Evolutionary conservation across 2,888 invertebrate species (phyloP).

Genomic region (Lasioglossum lativentre): DNA sequence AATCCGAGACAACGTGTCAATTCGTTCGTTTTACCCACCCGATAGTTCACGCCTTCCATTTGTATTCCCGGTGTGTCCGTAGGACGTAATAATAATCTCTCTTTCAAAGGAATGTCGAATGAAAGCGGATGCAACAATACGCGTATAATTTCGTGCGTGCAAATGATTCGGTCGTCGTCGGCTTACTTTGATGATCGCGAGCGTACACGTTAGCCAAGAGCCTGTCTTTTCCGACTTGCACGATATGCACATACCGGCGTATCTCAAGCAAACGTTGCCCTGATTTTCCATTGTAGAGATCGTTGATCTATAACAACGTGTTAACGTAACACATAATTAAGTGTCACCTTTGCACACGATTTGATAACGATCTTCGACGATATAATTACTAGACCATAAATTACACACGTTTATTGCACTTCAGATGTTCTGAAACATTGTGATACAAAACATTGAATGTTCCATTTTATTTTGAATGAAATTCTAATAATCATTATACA

Average conservation of each 20-base stretch:
- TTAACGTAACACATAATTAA: constrained; percentile 2
- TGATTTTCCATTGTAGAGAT: neutral
- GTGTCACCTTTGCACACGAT: neutral
- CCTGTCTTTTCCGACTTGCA: neutral
- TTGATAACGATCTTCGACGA: neutral
- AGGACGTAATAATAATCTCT: constrained; percentile 66
- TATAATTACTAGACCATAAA: neutral
- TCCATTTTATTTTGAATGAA: neutral
- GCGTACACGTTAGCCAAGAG: constrained; percentile 16
- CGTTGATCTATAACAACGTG: neutral
- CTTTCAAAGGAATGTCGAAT: constrained; percentile 61
- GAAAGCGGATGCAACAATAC: constrained; percentile 62
- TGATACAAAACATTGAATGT: too few species aligned
- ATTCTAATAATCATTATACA: neutral
- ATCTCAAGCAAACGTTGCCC: neutral
- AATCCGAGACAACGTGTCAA: constrained; percentile 37
- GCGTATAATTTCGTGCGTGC: constrained; percentile 53
- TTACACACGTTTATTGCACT: neutral
- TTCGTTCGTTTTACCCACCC: constrained; percentile 47
- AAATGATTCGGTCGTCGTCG: constrained; percentile 47
- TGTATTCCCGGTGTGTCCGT: constrained; percentile 55
- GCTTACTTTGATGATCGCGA: constrained; percentile 41
- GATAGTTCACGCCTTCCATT: constrained; percentile 59
- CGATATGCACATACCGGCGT: neutral
- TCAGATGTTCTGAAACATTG: neutral